These are phyloP conservation scores for Chorisops tibialis DNA, from an alignment of 2,888 invertebrate genomes.

Conservation along the genomic window DNA sequence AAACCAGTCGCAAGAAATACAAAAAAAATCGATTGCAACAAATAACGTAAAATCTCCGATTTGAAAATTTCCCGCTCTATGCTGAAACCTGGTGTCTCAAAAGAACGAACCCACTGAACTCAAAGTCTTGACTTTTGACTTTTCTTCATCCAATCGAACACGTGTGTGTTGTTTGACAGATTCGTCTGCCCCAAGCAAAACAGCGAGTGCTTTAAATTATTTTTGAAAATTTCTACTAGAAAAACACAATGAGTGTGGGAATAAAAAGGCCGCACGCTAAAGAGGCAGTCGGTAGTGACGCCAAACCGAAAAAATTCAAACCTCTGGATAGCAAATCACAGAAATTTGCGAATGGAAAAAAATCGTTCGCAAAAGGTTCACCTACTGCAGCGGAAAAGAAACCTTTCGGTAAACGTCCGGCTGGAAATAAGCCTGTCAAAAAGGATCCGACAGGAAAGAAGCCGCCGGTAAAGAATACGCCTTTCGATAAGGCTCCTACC, in stretches of 20 bases:
- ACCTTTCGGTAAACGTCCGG: not conserved
- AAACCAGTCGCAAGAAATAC: too few species aligned
- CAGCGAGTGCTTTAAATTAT: too few species aligned
- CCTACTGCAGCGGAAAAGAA: not conserved
- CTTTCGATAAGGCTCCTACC: not conserved
- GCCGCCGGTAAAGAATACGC: slow-evolving; percentile 7
- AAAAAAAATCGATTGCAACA: too few species aligned
- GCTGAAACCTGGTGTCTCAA: too few species aligned
- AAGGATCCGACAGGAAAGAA: slow-evolving; percentile 26
- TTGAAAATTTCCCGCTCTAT: too few species aligned
- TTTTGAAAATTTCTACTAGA: not conserved
- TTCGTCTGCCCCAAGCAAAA: too few species aligned
- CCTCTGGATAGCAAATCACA: slow-evolving; percentile 7
- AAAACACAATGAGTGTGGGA: slow-evolving; percentile 17
- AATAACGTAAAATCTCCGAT: too few species aligned
- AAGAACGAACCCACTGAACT: too few species aligned
- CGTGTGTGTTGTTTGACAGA: too few species aligned
- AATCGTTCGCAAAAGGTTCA: not conserved
- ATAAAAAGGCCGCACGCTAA: slow-evolving; percentile 2
- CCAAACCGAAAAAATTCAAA: slow-evolving; percentile 7
- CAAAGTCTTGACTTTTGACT: too few species aligned
- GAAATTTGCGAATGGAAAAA: not conserved
- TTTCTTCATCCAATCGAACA: too few species aligned
- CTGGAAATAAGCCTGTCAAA: slow-evolving; percentile 18
- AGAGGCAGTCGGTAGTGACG: not conserved